Percentiles rank a stretch among this genome's conserved stretches.
Evolutionary conservation across 1,140 invertebrate species (phyloP).

Genomic region (Archegozetes longisetosus): DNA sequence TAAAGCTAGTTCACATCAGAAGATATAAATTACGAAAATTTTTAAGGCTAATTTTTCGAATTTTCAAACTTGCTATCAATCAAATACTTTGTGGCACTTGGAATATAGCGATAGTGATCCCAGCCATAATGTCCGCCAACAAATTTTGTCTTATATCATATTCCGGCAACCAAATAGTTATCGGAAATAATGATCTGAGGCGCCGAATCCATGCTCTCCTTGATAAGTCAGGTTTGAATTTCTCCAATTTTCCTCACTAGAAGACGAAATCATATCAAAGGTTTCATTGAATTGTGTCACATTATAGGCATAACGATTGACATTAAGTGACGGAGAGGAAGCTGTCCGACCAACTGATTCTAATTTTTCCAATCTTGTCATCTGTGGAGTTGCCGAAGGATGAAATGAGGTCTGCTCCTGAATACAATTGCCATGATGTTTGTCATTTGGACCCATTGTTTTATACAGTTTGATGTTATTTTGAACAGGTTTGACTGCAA

Average conservation of each 20-base stretch:
- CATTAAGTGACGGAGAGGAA: background rate
- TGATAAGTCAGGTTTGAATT: background rate
- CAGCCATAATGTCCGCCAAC: slow-evolving; percentile 30
- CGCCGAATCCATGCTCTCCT: background rate
- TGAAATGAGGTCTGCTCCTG: no score
- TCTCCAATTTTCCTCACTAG: background rate
- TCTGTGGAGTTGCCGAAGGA: no score
- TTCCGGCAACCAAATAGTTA: slow-evolving; percentile 25
- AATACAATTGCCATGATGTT: no score
- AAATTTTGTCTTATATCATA: slow-evolving; percentile 21
- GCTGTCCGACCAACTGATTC: background rate
- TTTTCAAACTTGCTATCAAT: no score
- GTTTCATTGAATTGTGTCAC: background rate
- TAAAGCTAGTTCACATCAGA: no score
- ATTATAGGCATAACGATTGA: slow-evolving; percentile 3
- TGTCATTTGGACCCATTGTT: no score
- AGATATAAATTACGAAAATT: no score
- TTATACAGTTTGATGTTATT: no score
- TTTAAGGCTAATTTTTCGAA: no score
- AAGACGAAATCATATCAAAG: background rate
- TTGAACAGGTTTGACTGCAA: no score
- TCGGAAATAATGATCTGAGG: slow-evolving; percentile 20
- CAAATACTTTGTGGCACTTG: slow-evolving; percentile 61
- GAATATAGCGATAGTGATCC: slow-evolving; percentile 73
- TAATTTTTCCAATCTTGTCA: background rate